Conservation (phyloP, 2,888 invertebrate genomes). For the Tenthredo amoena region DNA sequence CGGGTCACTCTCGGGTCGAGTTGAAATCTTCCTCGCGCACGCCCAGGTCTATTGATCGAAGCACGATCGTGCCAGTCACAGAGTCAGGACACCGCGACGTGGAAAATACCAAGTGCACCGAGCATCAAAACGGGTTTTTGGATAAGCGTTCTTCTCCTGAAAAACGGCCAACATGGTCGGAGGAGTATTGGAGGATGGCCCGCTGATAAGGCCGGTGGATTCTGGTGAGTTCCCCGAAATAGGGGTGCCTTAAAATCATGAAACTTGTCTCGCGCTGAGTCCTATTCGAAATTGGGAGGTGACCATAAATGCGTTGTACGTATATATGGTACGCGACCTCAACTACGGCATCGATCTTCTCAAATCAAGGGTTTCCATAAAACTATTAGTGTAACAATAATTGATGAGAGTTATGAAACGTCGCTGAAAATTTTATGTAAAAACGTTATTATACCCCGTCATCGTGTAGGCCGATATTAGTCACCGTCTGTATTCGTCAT, state of each 20-base stretch:
- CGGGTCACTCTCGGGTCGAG: conserved; percentile 53
- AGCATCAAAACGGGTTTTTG: conserved; percentile 48
- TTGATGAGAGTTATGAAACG: background rate
- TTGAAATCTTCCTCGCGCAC: conserved; percentile 67
- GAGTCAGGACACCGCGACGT: conserved; percentile 65
- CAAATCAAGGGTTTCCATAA: conserved; percentile 12
- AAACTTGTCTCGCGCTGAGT: background rate
- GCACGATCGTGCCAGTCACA: conserved; percentile 60
- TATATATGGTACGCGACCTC: conserved; percentile 25
- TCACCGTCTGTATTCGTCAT: conserved; percentile 9
- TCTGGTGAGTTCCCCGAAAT: conserved; percentile 69
- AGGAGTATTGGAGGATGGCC: conserved; percentile 73
- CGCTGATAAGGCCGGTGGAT: conserved; percentile 74
- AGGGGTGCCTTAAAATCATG: conserved; percentile 7
- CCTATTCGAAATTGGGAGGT: conserved; percentile 42
- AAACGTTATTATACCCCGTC: background rate
- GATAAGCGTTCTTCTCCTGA: conserved; percentile 50
- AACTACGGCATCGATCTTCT: conserved; percentile 27
- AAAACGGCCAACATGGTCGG: conserved; percentile 72
- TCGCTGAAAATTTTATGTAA: background rate
- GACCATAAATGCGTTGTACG: conserved; percentile 41
- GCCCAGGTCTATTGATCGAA: conserved; percentile 73
- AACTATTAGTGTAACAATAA: background rate
- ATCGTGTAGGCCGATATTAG: background rate
- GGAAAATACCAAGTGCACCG: conserved; percentile 65